Percentiles rank a stretch among this genome's conserved stretches.
Conservation (phyloP, 2,797 vertebrate genomes). For the Gobio occitaniae region DNA sequence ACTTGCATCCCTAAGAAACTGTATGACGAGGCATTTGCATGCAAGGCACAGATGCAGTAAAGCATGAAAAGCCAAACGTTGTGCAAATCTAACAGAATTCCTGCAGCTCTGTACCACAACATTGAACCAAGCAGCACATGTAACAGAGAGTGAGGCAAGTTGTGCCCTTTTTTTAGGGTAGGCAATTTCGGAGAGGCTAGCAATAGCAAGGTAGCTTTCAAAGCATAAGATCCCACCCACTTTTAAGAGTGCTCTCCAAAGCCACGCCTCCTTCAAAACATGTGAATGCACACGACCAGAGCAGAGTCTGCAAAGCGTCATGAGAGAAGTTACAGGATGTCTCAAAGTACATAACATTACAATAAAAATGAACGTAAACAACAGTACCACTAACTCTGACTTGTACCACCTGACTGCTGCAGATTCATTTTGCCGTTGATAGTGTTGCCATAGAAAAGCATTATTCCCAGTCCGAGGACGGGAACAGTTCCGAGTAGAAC, state of each 20-base stretch:
- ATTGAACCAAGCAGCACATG: background rate
- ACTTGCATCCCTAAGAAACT: slow-evolving; percentile 56
- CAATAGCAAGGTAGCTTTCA: background rate
- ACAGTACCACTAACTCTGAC: no score
- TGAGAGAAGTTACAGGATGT: background rate
- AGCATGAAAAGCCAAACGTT: slow-evolving; percentile 51
- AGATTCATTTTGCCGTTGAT: no score
- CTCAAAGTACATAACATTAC: no score
- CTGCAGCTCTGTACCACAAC: background rate
- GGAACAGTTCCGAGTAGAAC: no score
- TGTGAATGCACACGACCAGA: background rate
- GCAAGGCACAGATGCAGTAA: slow-evolving; percentile 59
- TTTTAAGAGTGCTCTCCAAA: background rate
- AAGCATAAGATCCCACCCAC: background rate
- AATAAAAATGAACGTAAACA: no score
- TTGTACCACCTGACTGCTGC: no score
- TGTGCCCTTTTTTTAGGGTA: background rate
- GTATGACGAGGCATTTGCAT: slow-evolving; percentile 64
- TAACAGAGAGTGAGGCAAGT: background rate
- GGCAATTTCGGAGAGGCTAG: background rate
- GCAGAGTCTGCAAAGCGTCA: background rate
- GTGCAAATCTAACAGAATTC: background rate
- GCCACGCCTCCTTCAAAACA: background rate
- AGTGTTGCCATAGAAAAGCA: background rate
- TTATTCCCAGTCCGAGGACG: no score